Evolutionary conservation across 2,113 vertebrate genomes (phyloP).

Genomic region (Syngnathus typhle): DNA sequence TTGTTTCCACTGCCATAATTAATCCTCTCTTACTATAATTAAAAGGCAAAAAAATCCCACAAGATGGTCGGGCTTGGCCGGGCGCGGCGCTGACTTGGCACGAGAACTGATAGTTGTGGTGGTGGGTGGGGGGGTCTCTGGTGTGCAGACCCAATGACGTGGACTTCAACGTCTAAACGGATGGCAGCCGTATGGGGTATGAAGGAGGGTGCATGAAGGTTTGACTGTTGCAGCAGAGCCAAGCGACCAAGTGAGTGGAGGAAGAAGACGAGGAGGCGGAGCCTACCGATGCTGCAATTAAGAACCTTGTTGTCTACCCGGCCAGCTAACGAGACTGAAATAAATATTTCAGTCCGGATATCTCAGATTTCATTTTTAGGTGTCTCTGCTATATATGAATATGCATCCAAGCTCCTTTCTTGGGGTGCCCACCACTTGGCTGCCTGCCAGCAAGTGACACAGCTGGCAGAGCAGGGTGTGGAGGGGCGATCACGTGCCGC

Average conservation of each 20-base stretch:
- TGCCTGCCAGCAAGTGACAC: constrained; percentile 28
- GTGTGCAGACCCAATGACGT: neutral
- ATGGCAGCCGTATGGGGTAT: neutral
- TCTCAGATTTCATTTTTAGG: constrained; percentile 7
- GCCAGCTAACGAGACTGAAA: constrained; percentile 62
- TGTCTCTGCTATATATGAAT: constrained; percentile 26
- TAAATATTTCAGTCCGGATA: constrained; percentile 71
- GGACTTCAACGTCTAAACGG: neutral
- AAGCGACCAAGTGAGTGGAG: constrained; percentile 20
- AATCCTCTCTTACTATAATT: constrained; percentile 79
- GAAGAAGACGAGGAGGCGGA: constrained; percentile 56
- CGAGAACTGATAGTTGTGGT: constrained; percentile 55
- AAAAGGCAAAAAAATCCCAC: constrained; percentile 75
- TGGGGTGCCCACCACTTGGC: constrained; percentile 35
- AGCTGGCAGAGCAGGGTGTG: constrained; percentile 27
- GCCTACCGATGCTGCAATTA: constrained; percentile 69
- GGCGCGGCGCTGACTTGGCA: constrained; percentile 62
- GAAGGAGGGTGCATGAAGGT: constrained; percentile 21
- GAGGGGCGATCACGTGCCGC: constrained; percentile 18
- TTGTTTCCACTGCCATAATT: constrained; percentile 75
- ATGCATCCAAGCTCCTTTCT: constrained; percentile 31
- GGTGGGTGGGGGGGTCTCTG: constrained; percentile 18
- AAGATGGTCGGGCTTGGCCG: constrained; percentile 69
- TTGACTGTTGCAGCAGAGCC: constrained; percentile 41
- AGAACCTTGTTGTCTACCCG: constrained; percentile 58